phyloP scores from a whole-genome alignment of 2,113 vertebrate species.

The Pseudopipra pipra region DNA sequence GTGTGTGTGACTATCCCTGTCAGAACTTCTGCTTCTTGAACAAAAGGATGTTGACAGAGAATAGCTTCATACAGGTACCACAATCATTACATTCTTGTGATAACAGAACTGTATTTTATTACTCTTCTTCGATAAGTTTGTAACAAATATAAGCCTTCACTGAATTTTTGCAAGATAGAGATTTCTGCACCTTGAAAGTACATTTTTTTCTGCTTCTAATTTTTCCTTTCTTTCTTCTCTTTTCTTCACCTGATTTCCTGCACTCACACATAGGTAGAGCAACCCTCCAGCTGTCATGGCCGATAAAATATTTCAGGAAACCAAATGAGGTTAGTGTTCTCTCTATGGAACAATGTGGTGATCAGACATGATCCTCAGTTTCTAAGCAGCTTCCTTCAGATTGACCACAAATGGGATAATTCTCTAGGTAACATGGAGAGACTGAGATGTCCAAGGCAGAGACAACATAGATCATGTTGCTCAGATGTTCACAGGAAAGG shows the following conservation, averaged over 20 bases:
- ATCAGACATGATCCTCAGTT: not conserved
- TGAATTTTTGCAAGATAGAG: not conserved
- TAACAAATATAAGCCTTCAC: not conserved
- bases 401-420: not conserved
- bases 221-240: not conserved
- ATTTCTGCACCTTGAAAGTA: not conserved
- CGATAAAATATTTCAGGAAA: not conserved
- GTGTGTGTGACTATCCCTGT: not conserved
- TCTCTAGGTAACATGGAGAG: not conserved
- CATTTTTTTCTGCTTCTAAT: not conserved
- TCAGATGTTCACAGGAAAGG: not conserved
- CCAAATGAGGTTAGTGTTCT: not conserved
- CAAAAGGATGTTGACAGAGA: not conserved
- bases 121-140: not conserved
- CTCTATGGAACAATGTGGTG: not conserved
- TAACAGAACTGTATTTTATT: not conserved
- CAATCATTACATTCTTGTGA: rapidly evolving
- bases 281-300: not conserved
- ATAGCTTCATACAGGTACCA: not conserved
- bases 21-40: not conserved
- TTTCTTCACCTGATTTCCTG: not conserved
- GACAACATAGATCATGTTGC: not conserved
- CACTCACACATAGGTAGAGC: rapidly evolving
- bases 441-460: not conserved
- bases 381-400: not conserved